A percentile compares a stretch with the other conserved stretches of the same genome.
Evolutionary conservation across 2,888 invertebrate species (phyloP).

Genomic region (Lithophane ornitopus): DNA sequence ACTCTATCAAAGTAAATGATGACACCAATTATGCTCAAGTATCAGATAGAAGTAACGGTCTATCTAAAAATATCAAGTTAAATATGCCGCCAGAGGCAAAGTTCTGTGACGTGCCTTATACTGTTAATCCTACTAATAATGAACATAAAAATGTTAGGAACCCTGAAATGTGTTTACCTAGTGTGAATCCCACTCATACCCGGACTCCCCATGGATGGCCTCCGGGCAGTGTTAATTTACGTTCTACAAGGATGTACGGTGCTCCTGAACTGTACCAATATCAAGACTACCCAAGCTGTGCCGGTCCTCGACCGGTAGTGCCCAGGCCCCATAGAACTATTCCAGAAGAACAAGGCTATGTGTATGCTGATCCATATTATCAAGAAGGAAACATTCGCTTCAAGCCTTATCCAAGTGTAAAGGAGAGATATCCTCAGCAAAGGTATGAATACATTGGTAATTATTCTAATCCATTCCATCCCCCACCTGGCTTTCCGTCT

Average conservation of each 20-base stretch:
- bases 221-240: slow-evolving; percentile 76
- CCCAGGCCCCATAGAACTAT: slow-evolving; percentile 77
- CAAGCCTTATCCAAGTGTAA: slow-evolving; percentile 85
- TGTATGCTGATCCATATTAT: slow-evolving; percentile 82
- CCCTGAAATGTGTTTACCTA: slow-evolving; percentile 80
- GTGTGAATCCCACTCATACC: slow-evolving; percentile 76
- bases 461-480: slow-evolving; percentile 83
- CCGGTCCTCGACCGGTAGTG: slow-evolving; percentile 79
- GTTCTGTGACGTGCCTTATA: slow-evolving; percentile 89
- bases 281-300: slow-evolving; percentile 82
- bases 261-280: slow-evolving; percentile 84
- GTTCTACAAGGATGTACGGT: slow-evolving; percentile 79
- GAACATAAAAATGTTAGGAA: slow-evolving; percentile 84
- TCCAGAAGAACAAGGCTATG: slow-evolving; percentile 80
- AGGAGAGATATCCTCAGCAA: slow-evolving; percentile 83
- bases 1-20: slow-evolving; percentile 80
- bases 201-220: slow-evolving; percentile 81
- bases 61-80: slow-evolving; percentile 80
- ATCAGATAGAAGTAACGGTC: slow-evolving; percentile 72
- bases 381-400: slow-evolving; percentile 83
- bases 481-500: slow-evolving; percentile 77
- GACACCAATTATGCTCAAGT: slow-evolving; percentile 74
- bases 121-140: slow-evolving; percentile 80
- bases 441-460: slow-evolving; percentile 88
- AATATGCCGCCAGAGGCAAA: slow-evolving; percentile 82